Base-by-base conservation (phyloP, 2,888 invertebrate species). In the Tryphoninae sp. region DNA sequence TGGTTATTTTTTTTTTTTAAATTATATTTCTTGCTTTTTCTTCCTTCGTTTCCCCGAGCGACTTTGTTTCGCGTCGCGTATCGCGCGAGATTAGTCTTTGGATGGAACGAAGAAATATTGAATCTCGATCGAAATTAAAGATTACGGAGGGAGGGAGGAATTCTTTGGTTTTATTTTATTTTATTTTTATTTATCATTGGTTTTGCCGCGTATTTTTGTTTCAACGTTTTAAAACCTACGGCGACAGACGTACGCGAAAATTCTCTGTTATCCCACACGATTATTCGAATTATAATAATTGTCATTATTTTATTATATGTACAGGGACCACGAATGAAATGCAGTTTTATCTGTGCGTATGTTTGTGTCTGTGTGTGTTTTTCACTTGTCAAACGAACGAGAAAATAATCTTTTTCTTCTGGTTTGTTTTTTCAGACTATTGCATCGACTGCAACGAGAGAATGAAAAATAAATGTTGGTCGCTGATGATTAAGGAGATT, bases 71-170 rank as follows among this genome's bases (percentile, higher is more conserved):
- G 33, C 49, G 42, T n/a, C 19, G 51, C 53, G 16, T 69, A 23
- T 49, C 58, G 55, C 68, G 74, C 83, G 80, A 81, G 84, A 33
- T 33, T 83, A 85, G 85, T 85, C 85, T 83, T 84, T 81, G 71
- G 69, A 85, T 83, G 80, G 76, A 84, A 62, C 75, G 72, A 78
- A 65, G 23, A 75, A 67, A 81, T 76, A 75, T 78, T 33, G 33
- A 33, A 67, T 11, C 61, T 53, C 59, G 33, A 69, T 51, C 23
- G 61, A 77, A 77, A 62, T 81, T 69, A 75, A 75, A 53, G 55
- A 82, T 81, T 42, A 75, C 49, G 58, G 26, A 13, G 22, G 69
- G 71, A 8, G 55, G 11, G 67, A 51, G 78, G 13, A 49, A 16
- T 68, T 19, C 19, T 59, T 42, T n/a, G 26, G 16, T 45, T 78